Evolutionary conservation across 2,888 invertebrate genomes (phyloP), one percentile per base, ranked within the genome.

Genomic region (Beris morrisii): DNA sequence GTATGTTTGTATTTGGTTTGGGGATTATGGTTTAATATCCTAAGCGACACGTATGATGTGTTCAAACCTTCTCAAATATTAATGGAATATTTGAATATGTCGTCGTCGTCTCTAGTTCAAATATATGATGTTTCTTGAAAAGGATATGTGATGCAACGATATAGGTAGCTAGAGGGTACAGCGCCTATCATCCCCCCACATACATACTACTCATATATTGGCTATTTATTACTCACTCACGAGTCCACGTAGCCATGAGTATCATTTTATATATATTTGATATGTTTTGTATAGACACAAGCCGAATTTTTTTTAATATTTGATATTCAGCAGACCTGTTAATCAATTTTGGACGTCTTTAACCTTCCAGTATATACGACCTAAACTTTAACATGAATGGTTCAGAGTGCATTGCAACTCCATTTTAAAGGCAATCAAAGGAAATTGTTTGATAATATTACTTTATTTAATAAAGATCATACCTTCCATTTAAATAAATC

Each of bases 71-170:
- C 64, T 67, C 67, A 64, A 67, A 67, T 67, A 67, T 67, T 67
- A 67, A 67, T 67, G 53, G 67, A 67, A 67, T 67, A 67, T 67
- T 67, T 67, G 67, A 67, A 67, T 67, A 67, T 64, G 64, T 64
- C 50, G 61, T 50, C 38, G 38, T 38, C 38, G 56, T 32, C 50
- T 38, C 52, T 52, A 50, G 52, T 52, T 12, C 61, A 61, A 61
- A 61, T 61, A 61, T 50, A 59, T 53, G 12, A 52, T 52, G 61
- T 61, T 59, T 61, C 52, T 15, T 28, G 48, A 52, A 30, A 52
- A 52, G 61, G 52, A 61, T 61, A 61, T 45, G 58, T 38, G 61
- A 15, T 61, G 61, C 61, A 61, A 22, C 22, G 22, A 22, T 22
- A 22, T 22, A 22, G 22, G 22, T 22, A 22, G 22, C 38, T 61